phyloP scores from a whole-genome alignment of 1,140 invertebrate genomes.

The Mactra quadrangularis region DNA sequence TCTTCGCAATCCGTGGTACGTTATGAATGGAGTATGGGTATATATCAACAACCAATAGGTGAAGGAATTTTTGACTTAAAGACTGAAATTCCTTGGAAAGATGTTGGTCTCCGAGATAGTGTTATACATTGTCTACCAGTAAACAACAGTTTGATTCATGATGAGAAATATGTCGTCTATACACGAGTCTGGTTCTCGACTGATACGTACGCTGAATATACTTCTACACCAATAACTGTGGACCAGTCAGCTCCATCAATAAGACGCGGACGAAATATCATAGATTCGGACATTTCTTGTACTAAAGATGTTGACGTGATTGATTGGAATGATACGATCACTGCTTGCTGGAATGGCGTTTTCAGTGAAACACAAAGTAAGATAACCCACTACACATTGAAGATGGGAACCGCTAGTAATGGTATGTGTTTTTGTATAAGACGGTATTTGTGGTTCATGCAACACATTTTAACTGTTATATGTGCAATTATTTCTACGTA shows the following conservation, averaged over 20 bases:
- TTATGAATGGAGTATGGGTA: conserved; percentile 36
- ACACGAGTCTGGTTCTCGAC: not conserved
- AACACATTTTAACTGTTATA: no score
- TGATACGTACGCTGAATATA: not conserved
- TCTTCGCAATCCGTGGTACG: not conserved
- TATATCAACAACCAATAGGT: not conserved
- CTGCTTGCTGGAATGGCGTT: conserved; percentile 57
- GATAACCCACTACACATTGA: conserved; percentile 1
- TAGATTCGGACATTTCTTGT: conserved; percentile 2
- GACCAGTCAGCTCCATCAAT: conserved; percentile 19
- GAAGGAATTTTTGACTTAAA: conserved; percentile 14
- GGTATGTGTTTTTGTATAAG: no score
- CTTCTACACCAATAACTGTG: not conserved
- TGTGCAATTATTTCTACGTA: not conserved
- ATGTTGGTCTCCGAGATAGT: not conserved
- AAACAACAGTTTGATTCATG: not conserved
- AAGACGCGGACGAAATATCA: not conserved
- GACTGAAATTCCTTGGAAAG: conserved; percentile 6
- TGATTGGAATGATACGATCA: conserved; percentile 8
- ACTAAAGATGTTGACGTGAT: conserved; percentile 7
- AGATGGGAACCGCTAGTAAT: not conserved
- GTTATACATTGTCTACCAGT: conserved; percentile 5
- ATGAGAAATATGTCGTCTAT: not conserved
- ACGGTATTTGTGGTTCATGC: no score
- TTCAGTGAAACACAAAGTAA: conserved; percentile 52